Conservation (phyloP, 2,797 vertebrate species). For the Carduelis carduelis region DNA sequence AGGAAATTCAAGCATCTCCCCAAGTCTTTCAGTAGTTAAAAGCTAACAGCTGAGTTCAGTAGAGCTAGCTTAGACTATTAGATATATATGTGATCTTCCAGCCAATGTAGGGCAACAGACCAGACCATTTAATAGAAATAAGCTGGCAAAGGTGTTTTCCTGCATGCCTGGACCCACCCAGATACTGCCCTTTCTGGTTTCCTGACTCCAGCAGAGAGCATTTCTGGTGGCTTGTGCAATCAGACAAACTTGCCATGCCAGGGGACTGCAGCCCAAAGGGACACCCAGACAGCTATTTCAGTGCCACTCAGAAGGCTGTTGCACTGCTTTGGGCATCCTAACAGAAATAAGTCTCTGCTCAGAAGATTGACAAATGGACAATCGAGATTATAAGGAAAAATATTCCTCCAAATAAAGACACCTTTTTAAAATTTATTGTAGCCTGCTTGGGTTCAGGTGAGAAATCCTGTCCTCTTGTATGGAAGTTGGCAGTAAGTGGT, state of each 20-base stretch:
- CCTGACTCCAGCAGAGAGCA: neutral
- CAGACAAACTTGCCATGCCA: neutral
- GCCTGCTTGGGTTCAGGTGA: neutral
- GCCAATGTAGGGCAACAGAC: neutral
- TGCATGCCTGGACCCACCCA: accelerated
- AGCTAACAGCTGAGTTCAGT: neutral
- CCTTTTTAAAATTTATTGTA: neutral
- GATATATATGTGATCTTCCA: neutral
- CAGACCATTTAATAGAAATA: neutral
- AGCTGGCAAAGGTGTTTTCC: neutral
- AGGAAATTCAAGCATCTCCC: neutral
- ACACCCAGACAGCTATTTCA: neutral
- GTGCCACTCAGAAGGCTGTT: neutral
- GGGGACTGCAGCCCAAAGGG: neutral
- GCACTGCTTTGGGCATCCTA: neutral
- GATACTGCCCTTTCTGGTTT: neutral
- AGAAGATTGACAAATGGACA: neutral
- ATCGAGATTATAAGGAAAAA: neutral
- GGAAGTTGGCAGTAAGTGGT: neutral
- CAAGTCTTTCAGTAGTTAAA: neutral
- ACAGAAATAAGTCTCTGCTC: neutral
- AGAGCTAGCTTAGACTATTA: neutral
- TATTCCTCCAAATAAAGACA: neutral
- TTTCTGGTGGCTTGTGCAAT: neutral
- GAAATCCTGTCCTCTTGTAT: neutral